Percentiles rank a stretch among this genome's conserved stretches.
phyloP scores from a whole-genome alignment of 2,888 invertebrate species.

The Trissolcus brochymenae region DNA sequence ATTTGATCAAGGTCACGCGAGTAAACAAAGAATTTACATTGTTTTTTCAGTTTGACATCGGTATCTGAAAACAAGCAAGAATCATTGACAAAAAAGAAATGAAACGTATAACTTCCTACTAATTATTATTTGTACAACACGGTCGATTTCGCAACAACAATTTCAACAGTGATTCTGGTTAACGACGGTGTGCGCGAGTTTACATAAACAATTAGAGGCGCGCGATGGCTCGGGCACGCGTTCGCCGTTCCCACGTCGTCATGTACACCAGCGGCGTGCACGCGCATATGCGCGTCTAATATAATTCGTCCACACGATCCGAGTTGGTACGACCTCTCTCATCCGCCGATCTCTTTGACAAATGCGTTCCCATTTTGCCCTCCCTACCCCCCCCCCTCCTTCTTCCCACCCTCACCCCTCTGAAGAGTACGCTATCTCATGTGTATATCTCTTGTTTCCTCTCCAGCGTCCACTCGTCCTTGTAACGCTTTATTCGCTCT shows the following conservation, averaged over 20 bases:
- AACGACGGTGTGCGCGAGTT: conserved; percentile 7
- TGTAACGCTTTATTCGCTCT: conserved; percentile 62
- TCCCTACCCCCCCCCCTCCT: conserved; percentile 21
- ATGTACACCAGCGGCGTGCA: conserved; percentile 3
- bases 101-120: conserved; percentile 24
- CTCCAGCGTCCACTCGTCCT: conserved; percentile 52
- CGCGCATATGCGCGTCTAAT: conserved; percentile 43
- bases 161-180: conserved; percentile 36
- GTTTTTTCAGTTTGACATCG: no score
- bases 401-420: neutral
- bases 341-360: conserved; percentile 57
- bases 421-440: conserved; percentile 14
- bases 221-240: conserved; percentile 6
- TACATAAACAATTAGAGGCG: conserved; percentile 21
- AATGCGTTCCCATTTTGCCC: conserved; percentile 53
- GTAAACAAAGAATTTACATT: no score
- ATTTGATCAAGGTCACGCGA: no score
- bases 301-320: conserved; percentile 49
- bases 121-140: conserved; percentile 40
- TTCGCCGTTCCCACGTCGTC: conserved; percentile 23
- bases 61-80: no score
- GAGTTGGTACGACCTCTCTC: conserved; percentile 42
- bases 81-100: no score
- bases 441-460: conserved; percentile 40
- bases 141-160: conserved; percentile 23